Percentiles rank a stretch among this genome's conserved stretches.
phyloP scores from a whole-genome alignment of 2,113 vertebrate genomes.

The Syngnathus scovelli region DNA sequence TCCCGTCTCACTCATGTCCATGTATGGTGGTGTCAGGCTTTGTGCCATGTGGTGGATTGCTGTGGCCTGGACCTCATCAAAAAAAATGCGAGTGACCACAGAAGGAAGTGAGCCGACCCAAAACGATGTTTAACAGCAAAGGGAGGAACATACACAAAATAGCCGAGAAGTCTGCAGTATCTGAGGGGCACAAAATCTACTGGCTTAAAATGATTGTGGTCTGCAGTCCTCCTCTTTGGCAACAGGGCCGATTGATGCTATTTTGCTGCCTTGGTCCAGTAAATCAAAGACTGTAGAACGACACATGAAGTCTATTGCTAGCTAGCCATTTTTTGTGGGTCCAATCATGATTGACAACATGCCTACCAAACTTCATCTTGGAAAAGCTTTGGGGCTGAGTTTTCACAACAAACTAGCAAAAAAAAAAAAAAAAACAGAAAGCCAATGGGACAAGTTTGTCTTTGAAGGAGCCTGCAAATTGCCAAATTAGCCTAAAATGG shows the following conservation, averaged over 20 bases:
- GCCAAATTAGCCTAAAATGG: not conserved
- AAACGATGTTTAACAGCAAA: not conserved
- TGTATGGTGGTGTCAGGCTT: conserved; percentile 22
- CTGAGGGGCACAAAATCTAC: not conserved
- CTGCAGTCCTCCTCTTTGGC: too few relatives aligned
- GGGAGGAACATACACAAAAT: too few relatives aligned
- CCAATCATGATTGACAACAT: too few relatives aligned
- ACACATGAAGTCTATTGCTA: too few relatives aligned
- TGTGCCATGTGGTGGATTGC: conserved; percentile 24
- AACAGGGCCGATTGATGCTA: too few relatives aligned
- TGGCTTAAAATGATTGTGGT: too few relatives aligned
- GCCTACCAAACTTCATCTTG: too few relatives aligned
- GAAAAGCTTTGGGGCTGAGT: too few relatives aligned
- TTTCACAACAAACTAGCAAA: too few relatives aligned
- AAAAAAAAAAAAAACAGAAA: not conserved
- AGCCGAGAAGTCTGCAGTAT: not conserved
- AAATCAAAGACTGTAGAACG: too few relatives aligned
- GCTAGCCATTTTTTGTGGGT: too few relatives aligned
- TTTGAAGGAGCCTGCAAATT: not conserved
- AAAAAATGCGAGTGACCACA: conserved; percentile 25
- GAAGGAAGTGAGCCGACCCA: conserved; percentile 22
- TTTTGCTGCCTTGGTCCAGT: too few relatives aligned
- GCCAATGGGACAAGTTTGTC: not conserved
- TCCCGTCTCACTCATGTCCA: conserved; percentile 12
- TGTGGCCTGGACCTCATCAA: conserved; percentile 13